Evolutionary conservation across 2,797 vertebrate species (phyloP).

Genomic region (Chromobotia macracanthus): DNA sequence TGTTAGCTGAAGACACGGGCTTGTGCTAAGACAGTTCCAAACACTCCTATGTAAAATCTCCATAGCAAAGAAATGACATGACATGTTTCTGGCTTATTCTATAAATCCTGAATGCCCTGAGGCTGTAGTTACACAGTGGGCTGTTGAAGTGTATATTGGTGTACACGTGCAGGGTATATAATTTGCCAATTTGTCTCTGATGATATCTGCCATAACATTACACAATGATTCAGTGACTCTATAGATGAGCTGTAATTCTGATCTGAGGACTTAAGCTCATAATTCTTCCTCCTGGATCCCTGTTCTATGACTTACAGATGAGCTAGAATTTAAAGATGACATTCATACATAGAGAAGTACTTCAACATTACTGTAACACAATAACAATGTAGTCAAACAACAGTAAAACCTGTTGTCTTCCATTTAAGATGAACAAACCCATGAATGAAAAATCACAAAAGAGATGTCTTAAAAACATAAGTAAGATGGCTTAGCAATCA

Average conservation of each 20-base stretch:
- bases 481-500: too few relatives aligned
- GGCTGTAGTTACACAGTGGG: constrained; percentile 4
- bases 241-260: constrained; percentile 1
- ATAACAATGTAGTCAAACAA: neutral
- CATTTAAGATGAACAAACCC: neutral
- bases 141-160: neutral
- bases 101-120: constrained; percentile 1
- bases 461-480: neutral
- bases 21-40: constrained; percentile 53
- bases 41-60: constrained; percentile 38
- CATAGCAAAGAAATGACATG: neutral
- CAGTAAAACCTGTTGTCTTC: constrained; percentile 11
- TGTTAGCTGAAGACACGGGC: constrained; percentile 30
- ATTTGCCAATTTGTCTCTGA: neutral
- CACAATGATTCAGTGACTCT: constrained; percentile 14
- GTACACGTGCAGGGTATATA: constrained; percentile 6
- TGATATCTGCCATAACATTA: constrained; percentile 1
- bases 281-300: constrained; percentile 4
- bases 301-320: constrained; percentile 16
- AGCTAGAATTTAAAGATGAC: constrained; percentile 1
- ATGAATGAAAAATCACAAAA: neutral
- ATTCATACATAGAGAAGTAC: neutral
- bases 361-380: constrained; percentile 6
- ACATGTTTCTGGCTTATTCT: neutral
- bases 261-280: constrained; percentile 21